Percentiles rank a stretch among this genome's conserved stretches.
phyloP scores from a whole-genome alignment of 2,888 invertebrate genomes.

The Yponomeuta evonymella region DNA sequence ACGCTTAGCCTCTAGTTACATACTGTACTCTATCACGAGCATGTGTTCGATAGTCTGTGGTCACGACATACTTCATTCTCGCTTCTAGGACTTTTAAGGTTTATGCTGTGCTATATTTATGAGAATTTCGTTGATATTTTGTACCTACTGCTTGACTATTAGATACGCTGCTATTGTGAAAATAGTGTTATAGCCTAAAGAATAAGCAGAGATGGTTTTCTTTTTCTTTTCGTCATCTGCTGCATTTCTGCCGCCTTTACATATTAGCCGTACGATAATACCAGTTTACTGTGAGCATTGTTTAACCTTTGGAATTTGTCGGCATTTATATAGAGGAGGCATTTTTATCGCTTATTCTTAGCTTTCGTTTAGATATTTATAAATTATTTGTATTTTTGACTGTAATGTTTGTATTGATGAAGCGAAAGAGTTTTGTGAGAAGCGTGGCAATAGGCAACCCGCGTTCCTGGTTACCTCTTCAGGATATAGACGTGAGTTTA shows the following conservation, averaged over 20 bases:
- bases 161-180: slow-evolving; percentile 4
- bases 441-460: too few relatives aligned
- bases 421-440: too few relatives aligned
- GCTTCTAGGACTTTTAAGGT: slow-evolving; percentile 49
- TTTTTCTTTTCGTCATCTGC: background rate
- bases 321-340: slow-evolving; percentile 13
- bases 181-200: slow-evolving; percentile 12
- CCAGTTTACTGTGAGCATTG: background rate
- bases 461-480: too few relatives aligned
- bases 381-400: background rate
- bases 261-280: background rate
- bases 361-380: slow-evolving; percentile 3
- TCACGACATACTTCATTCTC: slow-evolving; percentile 53
- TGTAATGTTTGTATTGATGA: too few relatives aligned
- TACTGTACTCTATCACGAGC: slow-evolving; percentile 11
- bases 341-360: slow-evolving; percentile 11
- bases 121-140: background rate
- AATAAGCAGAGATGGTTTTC: slow-evolving; percentile 1
- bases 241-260: slow-evolving; percentile 10
- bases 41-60: slow-evolving; percentile 12
- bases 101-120: slow-evolving; percentile 54
- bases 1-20: slow-evolving; percentile 35
- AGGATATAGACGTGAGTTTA: too few relatives aligned
- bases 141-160: slow-evolving; percentile 5
- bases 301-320: background rate